Evolutionary conservation across 92 coral and sea anemone species (phyloP), one percentile per base, ranked within the genome.

Genomic region (Meandrina meandrites): DNA sequence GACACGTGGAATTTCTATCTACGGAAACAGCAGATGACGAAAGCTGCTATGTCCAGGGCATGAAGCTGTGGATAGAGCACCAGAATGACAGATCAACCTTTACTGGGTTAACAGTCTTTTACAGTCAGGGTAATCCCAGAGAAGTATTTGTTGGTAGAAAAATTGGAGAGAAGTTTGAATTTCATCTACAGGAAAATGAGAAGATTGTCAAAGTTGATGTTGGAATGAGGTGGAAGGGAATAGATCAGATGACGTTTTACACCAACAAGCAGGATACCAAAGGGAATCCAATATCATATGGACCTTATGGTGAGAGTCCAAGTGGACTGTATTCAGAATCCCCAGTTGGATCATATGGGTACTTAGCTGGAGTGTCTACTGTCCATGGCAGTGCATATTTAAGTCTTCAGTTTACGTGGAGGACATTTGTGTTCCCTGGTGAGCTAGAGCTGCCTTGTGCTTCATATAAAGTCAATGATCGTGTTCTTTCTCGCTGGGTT

Each of bases 1-100:
- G 91, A 45, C 81, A 88, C 0, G 91, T 94, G 8, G 48, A 76
- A 72, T 72, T 91, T 35, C 90, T 78, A 80, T 79, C 88, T 45
- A 69, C 73, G 40, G 82, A 58, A 17, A 28, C 75, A 45, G 58
- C 82, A 68, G 87, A 83, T 53, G 89, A 86, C 50, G 36, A 48
- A 27, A 84, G 81, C 28, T 28, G 16, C 12, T 79, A 87, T 36
- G 86, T 83, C 24, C 84, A 87, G 31, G 98, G 96, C 4, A 96
- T 96, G 96, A 90, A 96, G 81, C 47, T 96, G 7, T 94, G 98
- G 98, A 91, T 94, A 35, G 92, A 97, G 18, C 83, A 81, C 24
- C 94, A 97, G 97, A 96, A 92, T 84, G 94, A 94, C 15, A 87
- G 90, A 66, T 89, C 93, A 70, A 95, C 92, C 14, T 78, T 96